phyloP scores from a whole-genome alignment of 2,113 vertebrate species.

The Cacatua alba region DNA sequence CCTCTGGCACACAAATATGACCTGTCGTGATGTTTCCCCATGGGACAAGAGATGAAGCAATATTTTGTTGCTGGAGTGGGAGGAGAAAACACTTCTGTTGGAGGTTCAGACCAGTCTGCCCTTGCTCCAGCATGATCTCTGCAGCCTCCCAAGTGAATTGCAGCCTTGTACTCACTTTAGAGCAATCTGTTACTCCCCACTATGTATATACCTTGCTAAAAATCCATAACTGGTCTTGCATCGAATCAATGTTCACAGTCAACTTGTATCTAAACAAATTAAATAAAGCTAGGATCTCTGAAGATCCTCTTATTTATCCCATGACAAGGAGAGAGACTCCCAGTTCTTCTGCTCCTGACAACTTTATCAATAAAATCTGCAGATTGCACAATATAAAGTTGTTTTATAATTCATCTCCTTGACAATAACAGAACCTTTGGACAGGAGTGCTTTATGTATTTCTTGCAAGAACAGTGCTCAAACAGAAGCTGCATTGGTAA shows the following conservation, averaged over 20 bases:
- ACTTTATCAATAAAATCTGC: constrained; percentile 79
- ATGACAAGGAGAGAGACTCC: constrained; percentile 72
- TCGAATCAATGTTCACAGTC: constrained; percentile 73
- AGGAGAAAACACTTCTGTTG: neutral
- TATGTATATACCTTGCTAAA: constrained; percentile 43
- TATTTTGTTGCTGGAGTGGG: too few species aligned
- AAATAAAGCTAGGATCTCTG: constrained; percentile 69
- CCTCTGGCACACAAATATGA: neutral
- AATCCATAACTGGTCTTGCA: constrained; percentile 69
- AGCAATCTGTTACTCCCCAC: constrained; percentile 32
- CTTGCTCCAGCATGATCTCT: neutral
- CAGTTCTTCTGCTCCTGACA: constrained; percentile 70
- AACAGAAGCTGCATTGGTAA: neutral
- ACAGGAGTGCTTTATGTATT: constrained; percentile 39
- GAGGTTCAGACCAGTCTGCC: neutral
- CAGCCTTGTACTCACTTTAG: constrained; percentile 6
- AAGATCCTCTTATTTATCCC: constrained; percentile 73
- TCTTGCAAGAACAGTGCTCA: neutral
- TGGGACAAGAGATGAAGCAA: too few species aligned
- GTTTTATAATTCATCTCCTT: constrained; percentile 78
- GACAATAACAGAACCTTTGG: constrained; percentile 66
- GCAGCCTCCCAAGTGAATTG: neutral
- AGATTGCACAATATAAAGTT: constrained; percentile 68
- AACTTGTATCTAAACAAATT: constrained; percentile 76
- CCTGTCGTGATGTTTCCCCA: too few species aligned